phyloP scores from a whole-genome alignment of 2,888 invertebrate genomes.

The Sesamia inferens region DNA sequence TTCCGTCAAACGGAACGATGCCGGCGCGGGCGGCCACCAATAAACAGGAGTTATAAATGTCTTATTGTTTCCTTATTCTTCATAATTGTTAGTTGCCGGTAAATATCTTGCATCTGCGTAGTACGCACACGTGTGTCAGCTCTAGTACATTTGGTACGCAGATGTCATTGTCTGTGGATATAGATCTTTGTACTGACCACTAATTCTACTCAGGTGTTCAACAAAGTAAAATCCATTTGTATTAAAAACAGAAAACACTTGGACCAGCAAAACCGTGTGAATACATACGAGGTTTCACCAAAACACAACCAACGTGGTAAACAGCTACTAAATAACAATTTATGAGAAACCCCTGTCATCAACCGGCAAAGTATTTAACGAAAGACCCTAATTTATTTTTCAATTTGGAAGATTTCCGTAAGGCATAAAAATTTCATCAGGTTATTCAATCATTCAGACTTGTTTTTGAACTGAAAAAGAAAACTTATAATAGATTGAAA shows the following conservation, averaged over 20 bases:
- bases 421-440: slow-evolving; percentile 23
- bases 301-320: background rate
- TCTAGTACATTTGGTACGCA: slow-evolving; percentile 37
- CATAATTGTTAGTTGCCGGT: slow-evolving; percentile 63
- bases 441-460: slow-evolving; percentile 39
- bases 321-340: slow-evolving; percentile 15
- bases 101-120: slow-evolving; percentile 60
- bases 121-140: slow-evolving; percentile 42
- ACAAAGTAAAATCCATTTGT: slow-evolving; percentile 33
- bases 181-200: slow-evolving; percentile 36
- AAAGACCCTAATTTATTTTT: slow-evolving; percentile 26
- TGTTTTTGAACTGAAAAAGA: slow-evolving; percentile 49
- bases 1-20: slow-evolving; percentile 73
- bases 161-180: slow-evolving; percentile 45
- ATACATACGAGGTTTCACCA: slow-evolving; percentile 12
- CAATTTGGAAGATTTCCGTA: slow-evolving; percentile 16
- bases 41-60: slow-evolving; percentile 64
- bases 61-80: slow-evolving; percentile 72
- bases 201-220: slow-evolving; percentile 47
- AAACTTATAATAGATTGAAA: slow-evolving; percentile 53
- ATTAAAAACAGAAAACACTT: background rate
- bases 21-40: slow-evolving; percentile 58
- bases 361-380: slow-evolving; percentile 18
- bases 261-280: background rate
- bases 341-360: slow-evolving; percentile 35